Evolutionary conservation across 2,888 invertebrate genomes (phyloP).

Genomic region (Imbricaverruca yamaguchii): DNA sequence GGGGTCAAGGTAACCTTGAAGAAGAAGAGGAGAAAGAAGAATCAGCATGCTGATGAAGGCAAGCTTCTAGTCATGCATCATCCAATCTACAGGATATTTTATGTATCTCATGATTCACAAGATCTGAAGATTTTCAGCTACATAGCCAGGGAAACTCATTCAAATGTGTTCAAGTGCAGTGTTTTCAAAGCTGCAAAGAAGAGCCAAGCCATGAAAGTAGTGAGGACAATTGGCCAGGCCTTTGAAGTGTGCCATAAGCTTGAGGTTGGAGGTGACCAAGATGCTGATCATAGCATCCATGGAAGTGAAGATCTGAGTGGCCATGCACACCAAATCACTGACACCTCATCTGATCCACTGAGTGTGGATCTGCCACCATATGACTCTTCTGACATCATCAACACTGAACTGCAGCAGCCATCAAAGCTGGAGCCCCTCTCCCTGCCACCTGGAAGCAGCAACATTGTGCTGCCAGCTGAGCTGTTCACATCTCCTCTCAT

Average conservation of each 20-base stretch:
- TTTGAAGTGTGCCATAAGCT: conserved; percentile 89
- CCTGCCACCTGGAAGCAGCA: neutral
- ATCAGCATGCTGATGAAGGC: conserved; percentile 51
- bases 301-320: neutral
- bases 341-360: neutral
- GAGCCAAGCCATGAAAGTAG: conserved; percentile 97
- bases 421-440: neutral
- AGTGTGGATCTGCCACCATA: conserved; percentile 11
- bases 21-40: conserved; percentile 60
- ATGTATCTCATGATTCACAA: conserved; percentile 96
- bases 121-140: conserved; percentile 99
- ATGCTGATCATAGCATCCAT: conserved; percentile 49
- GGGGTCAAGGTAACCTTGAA: conserved; percentile 77
- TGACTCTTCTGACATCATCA: neutral
- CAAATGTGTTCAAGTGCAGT: conserved; percentile 96
- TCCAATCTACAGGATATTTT: conserved; percentile 95
- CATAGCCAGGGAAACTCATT: conserved; percentile 92
- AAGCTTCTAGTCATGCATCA: conserved; percentile 76
- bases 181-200: conserved; percentile 99
- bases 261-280: neutral
- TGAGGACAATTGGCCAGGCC: conserved; percentile 96
- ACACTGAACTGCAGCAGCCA: neutral
- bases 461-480: neutral
- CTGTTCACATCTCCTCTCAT: neutral
- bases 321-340: neutral